These are phyloP conservation scores for Cottus gobio DNA, from an alignment of 2,113 vertebrate species.

Conservation along the genomic window DNA sequence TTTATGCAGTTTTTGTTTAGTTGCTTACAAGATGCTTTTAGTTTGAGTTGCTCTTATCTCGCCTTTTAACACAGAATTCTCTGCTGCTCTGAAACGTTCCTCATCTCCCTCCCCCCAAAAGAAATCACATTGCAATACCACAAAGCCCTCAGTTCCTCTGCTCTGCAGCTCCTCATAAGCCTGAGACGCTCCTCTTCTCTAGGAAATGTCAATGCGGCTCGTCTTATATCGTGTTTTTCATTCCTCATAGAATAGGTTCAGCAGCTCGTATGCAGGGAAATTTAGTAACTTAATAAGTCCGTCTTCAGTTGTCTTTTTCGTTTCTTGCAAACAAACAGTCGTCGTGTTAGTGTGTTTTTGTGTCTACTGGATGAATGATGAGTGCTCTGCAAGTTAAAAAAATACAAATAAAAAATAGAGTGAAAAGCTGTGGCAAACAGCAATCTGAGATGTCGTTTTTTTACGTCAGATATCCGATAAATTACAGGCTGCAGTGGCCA, in stretches of 20 bases:
- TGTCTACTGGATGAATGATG: not conserved
- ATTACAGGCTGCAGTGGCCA: not conserved
- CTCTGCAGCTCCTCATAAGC: not conserved
- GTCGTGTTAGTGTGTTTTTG: not conserved
- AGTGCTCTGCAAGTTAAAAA: too few species aligned
- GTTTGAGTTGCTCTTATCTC: slow-evolving; percentile 5
- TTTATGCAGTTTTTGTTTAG: slow-evolving; percentile 26
- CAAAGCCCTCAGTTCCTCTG: not conserved
- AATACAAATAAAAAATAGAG: too few species aligned
- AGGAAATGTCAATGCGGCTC: not conserved
- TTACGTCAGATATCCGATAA: not conserved
- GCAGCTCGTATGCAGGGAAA: not conserved
- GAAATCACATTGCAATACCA: not conserved
- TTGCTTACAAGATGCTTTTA: slow-evolving; percentile 19
- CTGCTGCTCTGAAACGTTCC: slow-evolving; percentile 21
- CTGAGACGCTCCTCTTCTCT: not conserved
- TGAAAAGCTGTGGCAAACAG: not conserved
- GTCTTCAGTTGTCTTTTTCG: not conserved
- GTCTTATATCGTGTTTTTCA: not conserved
- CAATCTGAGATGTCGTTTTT: not conserved
- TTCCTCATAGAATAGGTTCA: not conserved
- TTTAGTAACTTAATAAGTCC: not conserved
- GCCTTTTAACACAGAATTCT: not conserved
- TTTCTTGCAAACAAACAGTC: not conserved
- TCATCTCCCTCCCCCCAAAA: not conserved